Conservation (phyloP, 2,113 vertebrate species). For the Ceratotherium simum region DNA sequence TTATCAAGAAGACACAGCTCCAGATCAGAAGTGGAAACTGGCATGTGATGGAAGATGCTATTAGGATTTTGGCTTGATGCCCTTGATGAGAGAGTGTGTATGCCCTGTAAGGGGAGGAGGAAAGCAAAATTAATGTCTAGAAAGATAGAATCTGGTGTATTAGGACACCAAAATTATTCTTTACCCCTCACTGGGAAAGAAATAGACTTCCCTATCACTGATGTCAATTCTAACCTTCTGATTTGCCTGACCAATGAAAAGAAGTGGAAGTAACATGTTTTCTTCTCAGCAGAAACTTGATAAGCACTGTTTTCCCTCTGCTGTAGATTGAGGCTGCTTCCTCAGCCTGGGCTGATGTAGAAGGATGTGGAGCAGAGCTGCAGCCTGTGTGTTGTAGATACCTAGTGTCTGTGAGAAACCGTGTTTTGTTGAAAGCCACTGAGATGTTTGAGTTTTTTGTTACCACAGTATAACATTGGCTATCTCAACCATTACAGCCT, state of each 20-base stretch:
- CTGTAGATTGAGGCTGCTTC: neutral
- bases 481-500: neutral
- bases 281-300: neutral
- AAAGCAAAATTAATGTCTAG: neutral
- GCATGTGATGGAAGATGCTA: fast-evolving
- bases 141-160: neutral
- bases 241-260: neutral
- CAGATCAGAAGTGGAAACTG: neutral
- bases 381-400: neutral
- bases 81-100: neutral
- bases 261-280: neutral
- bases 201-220: neutral
- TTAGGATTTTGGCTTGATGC: neutral
- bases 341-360: fast-evolving
- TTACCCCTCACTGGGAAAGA: neutral
- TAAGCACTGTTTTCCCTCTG: neutral
- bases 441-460: neutral
- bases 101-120: fast-evolving
- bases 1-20: neutral
- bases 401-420: fast-evolving
- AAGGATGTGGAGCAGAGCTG: neutral
- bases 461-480: fast-evolving
- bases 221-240: neutral
- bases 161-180: neutral
- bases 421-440: neutral